Conservation (phyloP, 2,888 invertebrate species). For the Lepidocyrtinus sp. region DNA sequence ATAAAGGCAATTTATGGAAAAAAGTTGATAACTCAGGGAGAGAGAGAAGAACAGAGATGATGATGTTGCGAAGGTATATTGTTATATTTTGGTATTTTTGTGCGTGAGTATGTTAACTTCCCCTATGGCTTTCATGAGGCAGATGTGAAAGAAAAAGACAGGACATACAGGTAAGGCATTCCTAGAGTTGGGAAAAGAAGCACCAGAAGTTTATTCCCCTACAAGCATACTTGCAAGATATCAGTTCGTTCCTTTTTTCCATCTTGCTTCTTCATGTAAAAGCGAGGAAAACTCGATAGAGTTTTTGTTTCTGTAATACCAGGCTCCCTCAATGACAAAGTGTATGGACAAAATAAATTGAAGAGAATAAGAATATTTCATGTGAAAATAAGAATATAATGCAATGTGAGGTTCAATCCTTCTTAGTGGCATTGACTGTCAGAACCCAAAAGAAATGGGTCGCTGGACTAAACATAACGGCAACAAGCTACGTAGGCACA, state of each 20-base stretch:
- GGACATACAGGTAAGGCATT: background rate
- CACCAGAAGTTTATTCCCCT: too few species aligned
- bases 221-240: too few species aligned
- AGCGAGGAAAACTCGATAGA: slow-evolving; percentile 15
- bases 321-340: too few species aligned
- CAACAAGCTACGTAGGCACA: too few species aligned
- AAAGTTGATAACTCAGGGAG: background rate
- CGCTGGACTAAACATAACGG: slow-evolving; percentile 41
- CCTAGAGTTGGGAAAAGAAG: background rate
- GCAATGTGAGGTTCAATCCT: background rate
- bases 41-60: too few species aligned
- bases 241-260: too few species aligned
- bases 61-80: background rate
- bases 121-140: background rate
- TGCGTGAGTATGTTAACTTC: background rate
- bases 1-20: background rate
- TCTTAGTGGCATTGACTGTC: slow-evolving; percentile 44
- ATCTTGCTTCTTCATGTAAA: slow-evolving; percentile 17
- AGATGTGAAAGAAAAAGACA: too few species aligned
- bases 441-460: slow-evolving; percentile 43
- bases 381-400: background rate
- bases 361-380: slow-evolving; percentile 9
- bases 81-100: background rate
- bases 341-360: slow-evolving; percentile 23
- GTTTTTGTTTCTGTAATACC: background rate